Conservation (phyloP, 2,797 vertebrate species). For the Phaenicophaeus curvirostris region DNA sequence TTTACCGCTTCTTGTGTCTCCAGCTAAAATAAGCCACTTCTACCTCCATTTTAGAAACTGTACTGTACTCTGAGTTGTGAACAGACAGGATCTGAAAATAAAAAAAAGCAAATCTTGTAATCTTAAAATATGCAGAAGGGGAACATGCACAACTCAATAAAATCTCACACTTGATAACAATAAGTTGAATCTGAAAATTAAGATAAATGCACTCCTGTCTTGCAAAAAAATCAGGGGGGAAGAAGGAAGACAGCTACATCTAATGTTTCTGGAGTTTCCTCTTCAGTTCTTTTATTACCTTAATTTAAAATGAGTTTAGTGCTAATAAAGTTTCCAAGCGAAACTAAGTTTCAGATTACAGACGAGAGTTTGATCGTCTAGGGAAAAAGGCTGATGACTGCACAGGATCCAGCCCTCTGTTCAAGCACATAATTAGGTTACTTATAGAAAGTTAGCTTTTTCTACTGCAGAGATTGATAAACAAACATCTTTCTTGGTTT, state of each 20-base stretch:
- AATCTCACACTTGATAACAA: background rate
- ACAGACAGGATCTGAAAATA: background rate
- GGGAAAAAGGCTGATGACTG: constrained; percentile 9
- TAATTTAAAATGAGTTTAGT: constrained; percentile 58
- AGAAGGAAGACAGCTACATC: background rate
- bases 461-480: constrained; percentile 21
- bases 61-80: background rate
- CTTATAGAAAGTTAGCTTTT: constrained; percentile 27
- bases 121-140: background rate
- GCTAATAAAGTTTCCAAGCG: constrained; percentile 35
- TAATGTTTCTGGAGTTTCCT: constrained; percentile 27
- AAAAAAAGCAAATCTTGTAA: background rate
- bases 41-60: background rate
- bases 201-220: constrained; percentile 15
- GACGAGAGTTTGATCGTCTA: background rate
- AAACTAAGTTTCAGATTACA: constrained; percentile 53
- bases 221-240: background rate
- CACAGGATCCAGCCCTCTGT: constrained; percentile 20
- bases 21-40: background rate
- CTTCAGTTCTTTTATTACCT: constrained; percentile 30
- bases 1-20: background rate
- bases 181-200: constrained; percentile 1
- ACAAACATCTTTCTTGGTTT: constrained; percentile 54
- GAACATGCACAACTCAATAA: background rate
- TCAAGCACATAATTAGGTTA: constrained; percentile 47